A percentile compares a stretch with the other conserved stretches of the same genome.
Conservation (phyloP, 2,113 vertebrate species). For the Stigmatopora nigra region DNA sequence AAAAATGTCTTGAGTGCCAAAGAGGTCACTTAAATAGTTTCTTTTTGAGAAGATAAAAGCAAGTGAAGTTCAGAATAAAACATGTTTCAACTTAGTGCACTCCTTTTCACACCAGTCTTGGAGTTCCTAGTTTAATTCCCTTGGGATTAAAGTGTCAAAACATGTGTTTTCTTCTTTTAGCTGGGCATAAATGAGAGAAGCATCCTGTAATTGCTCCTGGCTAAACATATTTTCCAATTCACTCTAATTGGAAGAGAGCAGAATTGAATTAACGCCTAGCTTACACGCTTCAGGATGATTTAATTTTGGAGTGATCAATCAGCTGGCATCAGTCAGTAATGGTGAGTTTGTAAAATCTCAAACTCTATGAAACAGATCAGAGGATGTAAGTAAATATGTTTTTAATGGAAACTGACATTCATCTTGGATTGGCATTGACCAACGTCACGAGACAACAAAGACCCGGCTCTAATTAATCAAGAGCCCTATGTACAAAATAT, state of each 20-base stretch:
- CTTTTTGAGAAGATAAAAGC: slow-evolving; percentile 1
- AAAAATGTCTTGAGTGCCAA: neutral
- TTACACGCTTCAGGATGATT: slow-evolving; percentile 1
- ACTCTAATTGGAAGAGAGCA: slow-evolving; percentile 22
- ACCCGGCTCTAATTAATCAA: neutral
- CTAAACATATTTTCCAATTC: slow-evolving; percentile 34
- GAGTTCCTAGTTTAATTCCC: neutral
- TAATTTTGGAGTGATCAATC: slow-evolving; percentile 26
- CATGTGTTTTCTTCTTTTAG: slow-evolving; percentile 3
- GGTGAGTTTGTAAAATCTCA: neutral
- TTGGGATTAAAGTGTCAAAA: slow-evolving; percentile 13
- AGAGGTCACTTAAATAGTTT: neutral
- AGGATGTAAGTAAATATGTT: neutral
- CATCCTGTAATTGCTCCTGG: slow-evolving; percentile 26
- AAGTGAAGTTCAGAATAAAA: neutral
- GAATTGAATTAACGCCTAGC: slow-evolving; percentile 28
- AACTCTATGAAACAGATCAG: neutral
- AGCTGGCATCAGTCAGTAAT: slow-evolving; percentile 23
- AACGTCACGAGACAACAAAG: neutral
- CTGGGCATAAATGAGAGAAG: slow-evolving; percentile 22
- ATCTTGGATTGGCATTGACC: neutral
- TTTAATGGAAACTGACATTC: neutral
- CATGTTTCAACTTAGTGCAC: neutral
- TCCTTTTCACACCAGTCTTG: slow-evolving; percentile 5
- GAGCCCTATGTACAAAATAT: neutral